These are phyloP conservation scores for Phortica variegata DNA, from an alignment of 1,140 invertebrate genomes.

Conservation along the genomic window DNA sequence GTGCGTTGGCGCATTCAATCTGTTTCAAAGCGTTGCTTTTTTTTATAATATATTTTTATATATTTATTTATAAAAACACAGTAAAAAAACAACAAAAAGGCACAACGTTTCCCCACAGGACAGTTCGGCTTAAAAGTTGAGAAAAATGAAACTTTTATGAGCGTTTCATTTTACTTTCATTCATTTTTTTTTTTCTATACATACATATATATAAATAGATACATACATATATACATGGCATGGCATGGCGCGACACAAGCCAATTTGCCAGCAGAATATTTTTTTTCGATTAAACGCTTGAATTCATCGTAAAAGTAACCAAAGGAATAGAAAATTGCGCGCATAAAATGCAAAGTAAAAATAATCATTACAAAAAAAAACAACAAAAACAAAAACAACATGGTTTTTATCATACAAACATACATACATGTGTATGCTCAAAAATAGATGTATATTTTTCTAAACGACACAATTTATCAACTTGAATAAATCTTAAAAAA, in stretches of 20 bases:
- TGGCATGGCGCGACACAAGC: too few relatives aligned
- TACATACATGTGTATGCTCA: too few relatives aligned
- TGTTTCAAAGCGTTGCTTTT: too few relatives aligned
- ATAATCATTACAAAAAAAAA: neutral
- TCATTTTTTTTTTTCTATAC: too few relatives aligned
- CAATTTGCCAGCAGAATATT: constrained; percentile 17
- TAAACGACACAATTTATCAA: too few relatives aligned
- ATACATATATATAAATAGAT: neutral
- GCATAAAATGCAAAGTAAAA: constrained; percentile 27
- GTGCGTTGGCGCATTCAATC: too few relatives aligned
- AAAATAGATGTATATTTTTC: too few relatives aligned
- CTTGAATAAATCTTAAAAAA: neutral
- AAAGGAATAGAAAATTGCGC: constrained; percentile 28
- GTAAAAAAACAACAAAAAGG: neutral
- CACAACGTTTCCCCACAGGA: constrained; percentile 47
- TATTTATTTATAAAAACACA: constrained; percentile 1
- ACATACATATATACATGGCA: constrained; percentile 1
- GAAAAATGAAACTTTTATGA: constrained; percentile 56
- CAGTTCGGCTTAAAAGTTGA: constrained; percentile 56
- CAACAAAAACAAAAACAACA: neutral
- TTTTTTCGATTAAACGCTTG: constrained; percentile 55
- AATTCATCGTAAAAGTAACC: constrained; percentile 30
- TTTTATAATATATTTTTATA: constrained; percentile 1
- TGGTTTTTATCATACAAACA: too few relatives aligned
- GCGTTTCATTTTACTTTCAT: constrained; percentile 14